These are phyloP conservation scores for Epizoanthus stellaris DNA, from an alignment of 92 coral and sea anemone genomes.

Conservation along the genomic window DNA sequence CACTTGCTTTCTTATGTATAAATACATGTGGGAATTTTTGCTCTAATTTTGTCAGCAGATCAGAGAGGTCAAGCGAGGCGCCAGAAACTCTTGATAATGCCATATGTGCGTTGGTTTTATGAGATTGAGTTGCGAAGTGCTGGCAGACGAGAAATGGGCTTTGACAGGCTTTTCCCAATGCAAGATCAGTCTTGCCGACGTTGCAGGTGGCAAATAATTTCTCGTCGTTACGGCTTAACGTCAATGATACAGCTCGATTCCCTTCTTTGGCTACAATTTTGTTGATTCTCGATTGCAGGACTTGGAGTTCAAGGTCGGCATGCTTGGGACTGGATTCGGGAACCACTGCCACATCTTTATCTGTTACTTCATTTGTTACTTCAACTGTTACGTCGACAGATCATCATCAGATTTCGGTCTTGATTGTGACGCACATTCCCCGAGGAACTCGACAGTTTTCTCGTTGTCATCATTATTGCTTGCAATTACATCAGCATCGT, in stretches of 20 bases:
- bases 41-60: conserved; percentile 9
- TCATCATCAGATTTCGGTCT: too few species aligned
- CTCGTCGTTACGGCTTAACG: background rate
- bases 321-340: conserved; percentile 14
- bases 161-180: conserved; percentile 42
- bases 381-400: too few species aligned
- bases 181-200: conserved; percentile 33
- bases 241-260: conserved; percentile 1
- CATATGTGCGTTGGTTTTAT: conserved; percentile 45
- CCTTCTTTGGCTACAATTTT: conserved; percentile 6
- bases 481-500: too few species aligned
- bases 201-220: conserved; percentile 36
- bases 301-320: conserved; percentile 4
- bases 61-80: background rate
- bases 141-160: conserved; percentile 30
- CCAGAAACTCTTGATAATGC: conserved; percentile 27
- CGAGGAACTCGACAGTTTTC: conserved; percentile 1
- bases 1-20: conserved; percentile 3
- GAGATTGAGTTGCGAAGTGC: conserved; percentile 48
- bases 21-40: conserved; percentile 17
- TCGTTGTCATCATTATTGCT: conserved; percentile 2
- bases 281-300: background rate
- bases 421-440: too few species aligned
- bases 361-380: too few species aligned
- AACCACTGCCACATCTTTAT: too few species aligned